Conservation (phyloP, 2,797 vertebrate species). For the Cynopterus sphinx region DNA sequence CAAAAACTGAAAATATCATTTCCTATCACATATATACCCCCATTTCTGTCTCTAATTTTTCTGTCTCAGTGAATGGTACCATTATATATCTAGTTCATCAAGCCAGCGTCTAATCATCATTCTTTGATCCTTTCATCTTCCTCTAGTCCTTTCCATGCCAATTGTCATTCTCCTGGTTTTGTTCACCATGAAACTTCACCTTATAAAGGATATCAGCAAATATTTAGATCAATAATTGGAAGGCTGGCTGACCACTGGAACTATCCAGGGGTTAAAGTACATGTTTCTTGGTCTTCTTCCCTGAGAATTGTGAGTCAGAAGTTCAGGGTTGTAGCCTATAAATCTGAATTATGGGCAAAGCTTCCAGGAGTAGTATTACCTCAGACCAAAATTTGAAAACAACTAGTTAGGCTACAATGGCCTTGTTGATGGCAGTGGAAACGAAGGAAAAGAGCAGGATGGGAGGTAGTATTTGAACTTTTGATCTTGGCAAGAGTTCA, state of each 20-base stretch:
- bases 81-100: neutral
- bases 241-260: neutral
- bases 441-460: neutral
- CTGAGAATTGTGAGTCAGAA: neutral
- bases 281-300: neutral
- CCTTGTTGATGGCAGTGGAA: neutral
- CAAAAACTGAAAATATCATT: neutral
- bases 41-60: neutral
- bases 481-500: neutral
- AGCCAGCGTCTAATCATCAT: neutral
- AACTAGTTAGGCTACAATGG: neutral
- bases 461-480: neutral
- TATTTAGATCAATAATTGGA: neutral
- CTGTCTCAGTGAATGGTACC: neutral
- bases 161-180: neutral
- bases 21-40: neutral
- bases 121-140: neutral
- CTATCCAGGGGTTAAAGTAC: too few relatives aligned
- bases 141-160: neutral
- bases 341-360: neutral
- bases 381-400: neutral
- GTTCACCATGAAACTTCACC: neutral
- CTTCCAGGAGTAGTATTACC: neutral
- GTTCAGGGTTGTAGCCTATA: neutral
- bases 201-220: neutral